phyloP scores from a whole-genome alignment of 1,140 invertebrate genomes.

The Callitettix versicolor region DNA sequence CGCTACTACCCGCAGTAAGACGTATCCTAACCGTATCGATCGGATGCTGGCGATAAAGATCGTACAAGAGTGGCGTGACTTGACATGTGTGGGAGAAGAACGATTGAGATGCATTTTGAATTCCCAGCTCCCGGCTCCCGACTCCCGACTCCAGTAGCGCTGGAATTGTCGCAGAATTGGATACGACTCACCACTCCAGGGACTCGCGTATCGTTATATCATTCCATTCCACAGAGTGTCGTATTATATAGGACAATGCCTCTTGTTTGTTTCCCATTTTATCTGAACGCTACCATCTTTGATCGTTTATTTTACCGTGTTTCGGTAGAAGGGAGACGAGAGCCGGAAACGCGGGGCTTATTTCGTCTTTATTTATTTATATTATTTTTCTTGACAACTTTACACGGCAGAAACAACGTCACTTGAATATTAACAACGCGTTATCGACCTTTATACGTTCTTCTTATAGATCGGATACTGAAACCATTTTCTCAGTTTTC shows the following conservation, averaged over 20 bases:
- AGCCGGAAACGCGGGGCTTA: too few species aligned
- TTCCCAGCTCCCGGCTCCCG: neutral
- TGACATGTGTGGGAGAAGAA: neutral
- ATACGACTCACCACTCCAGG: neutral
- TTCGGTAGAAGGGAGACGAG: neutral
- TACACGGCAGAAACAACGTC: too few species aligned
- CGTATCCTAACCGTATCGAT: slow-evolving; percentile 4
- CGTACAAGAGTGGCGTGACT: neutral
- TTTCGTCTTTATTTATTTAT: too few species aligned
- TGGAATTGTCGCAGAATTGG: neutral
- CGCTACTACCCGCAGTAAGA: too few species aligned
- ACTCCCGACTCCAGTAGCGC: neutral
- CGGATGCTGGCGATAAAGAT: neutral
- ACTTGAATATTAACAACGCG: too few species aligned
- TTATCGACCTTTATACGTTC: too few species aligned
- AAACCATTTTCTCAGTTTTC: too few species aligned
- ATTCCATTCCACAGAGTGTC: neutral
- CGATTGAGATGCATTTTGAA: slow-evolving; percentile 3
- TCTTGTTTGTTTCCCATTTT: slow-evolving; percentile 14
- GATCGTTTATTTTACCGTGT: slow-evolving; percentile 9
- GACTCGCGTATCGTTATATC: slow-evolving; percentile 6
- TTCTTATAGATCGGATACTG: too few species aligned
- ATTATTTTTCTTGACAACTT: too few species aligned
- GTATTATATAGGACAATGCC: slow-evolving; percentile 11
- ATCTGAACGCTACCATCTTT: slow-evolving; percentile 11